Evolutionary conservation across 2,113 vertebrate species (phyloP), one percentile per base, ranked within the genome.

Genomic region (Rana temporaria): DNA sequence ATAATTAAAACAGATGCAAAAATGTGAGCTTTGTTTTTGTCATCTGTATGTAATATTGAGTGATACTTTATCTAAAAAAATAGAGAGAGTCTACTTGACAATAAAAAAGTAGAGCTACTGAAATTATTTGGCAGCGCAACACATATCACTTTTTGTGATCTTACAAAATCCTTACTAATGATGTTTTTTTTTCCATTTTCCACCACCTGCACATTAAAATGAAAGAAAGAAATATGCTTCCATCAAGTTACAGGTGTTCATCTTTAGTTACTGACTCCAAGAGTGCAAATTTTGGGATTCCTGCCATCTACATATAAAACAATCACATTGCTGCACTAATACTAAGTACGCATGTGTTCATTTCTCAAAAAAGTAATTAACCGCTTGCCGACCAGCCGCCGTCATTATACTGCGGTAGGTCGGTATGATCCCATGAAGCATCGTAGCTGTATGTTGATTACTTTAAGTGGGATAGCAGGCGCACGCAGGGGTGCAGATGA

Each of bases 181-280:
- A 74, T 82, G 72, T 82, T 82, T 82, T 82, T 82, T 22, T 48
- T n/a, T n/a, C n/a, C 30, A 57, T 30, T 59, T 82, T 24, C 16
- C 57, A 65, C 71, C 81, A 82, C 81, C 81, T 82, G 81, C 81
- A 82, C 71, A 82, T 82, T 82, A 75, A 82, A 82, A 82, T 82
- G 81, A 76, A 82, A 75, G 55, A 38, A 76, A 60, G 76, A 20
- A 68, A 75, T 76, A 68, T 82, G 71, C 81, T 60, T 82, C 81
- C 59, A 75, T 82, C 53, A 75, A 68, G 48, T 63, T 76, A 82
- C 81, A 82, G 81, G 72, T 82, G 81, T 64, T 82, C 71, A 76
- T 82, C 56, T 76, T 82, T 22, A 82, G 19, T 82, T 71, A 68
- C 16, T 76, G 72, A 72, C 60, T 76, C 17, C 71, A 82, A 75